These are phyloP conservation scores for Meiosimyza platycephala DNA, from an alignment of 2,888 invertebrate species.

Conservation along the genomic window DNA sequence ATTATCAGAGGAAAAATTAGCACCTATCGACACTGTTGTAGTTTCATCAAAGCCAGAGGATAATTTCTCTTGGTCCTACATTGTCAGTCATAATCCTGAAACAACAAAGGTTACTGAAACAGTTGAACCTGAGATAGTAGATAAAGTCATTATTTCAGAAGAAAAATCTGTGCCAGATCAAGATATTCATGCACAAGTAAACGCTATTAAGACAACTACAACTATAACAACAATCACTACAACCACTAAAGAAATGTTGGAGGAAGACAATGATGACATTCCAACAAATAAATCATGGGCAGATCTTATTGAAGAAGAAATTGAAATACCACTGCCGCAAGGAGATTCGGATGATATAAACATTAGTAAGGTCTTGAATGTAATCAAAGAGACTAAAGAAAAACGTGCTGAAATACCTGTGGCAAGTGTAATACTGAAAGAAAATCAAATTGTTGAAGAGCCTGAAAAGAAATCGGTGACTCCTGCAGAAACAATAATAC, in stretches of 20 bases:
- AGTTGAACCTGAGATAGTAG: conserved; percentile 18
- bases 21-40: neutral
- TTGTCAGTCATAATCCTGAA: conserved; percentile 29
- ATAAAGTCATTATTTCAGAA: neutral
- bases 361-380: conserved; percentile 45
- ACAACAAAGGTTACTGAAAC: neutral
- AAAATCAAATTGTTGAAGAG: too few species aligned
- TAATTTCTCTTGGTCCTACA: conserved; percentile 30
- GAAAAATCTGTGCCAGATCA: neutral
- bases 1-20: neutral
- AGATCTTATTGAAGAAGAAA: conserved; percentile 55
- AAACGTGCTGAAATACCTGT: neutral
- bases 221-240: neutral
- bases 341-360: conserved; percentile 49
- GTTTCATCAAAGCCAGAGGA: neutral
- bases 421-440: too few species aligned
- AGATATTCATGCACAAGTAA: too few species aligned
- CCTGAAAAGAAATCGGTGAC: too few species aligned
- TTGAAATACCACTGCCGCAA: conserved; percentile 54
- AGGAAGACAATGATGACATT: conserved; percentile 48
- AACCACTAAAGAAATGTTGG: conserved; percentile 42
- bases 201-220: too few species aligned
- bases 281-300: conserved; percentile 53
- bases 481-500: too few species aligned
- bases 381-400: neutral